These are phyloP conservation scores for Caligus rogercresseyi DNA, from an alignment of 1,140 invertebrate genomes.

Conservation along the genomic window DNA sequence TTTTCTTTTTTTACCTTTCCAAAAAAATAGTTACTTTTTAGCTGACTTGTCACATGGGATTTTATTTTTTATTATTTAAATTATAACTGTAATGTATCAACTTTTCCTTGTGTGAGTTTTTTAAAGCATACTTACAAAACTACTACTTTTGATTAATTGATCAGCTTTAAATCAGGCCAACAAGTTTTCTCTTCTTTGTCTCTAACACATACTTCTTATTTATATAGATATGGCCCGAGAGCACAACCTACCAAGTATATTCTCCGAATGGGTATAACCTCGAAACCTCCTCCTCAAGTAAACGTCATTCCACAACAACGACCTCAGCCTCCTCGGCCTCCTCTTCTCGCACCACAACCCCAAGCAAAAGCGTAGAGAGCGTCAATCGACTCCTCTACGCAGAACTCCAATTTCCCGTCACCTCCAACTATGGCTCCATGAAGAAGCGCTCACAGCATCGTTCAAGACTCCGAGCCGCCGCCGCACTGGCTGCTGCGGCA, in stretches of 20 bases:
- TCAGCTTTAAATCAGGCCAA: too few relatives aligned
- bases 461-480: background rate
- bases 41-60: too few relatives aligned
- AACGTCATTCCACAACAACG: background rate
- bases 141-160: too few relatives aligned
- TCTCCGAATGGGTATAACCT: background rate
- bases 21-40: too few relatives aligned
- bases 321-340: background rate
- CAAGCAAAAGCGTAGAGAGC: background rate
- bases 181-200: too few relatives aligned
- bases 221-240: slow-evolving; percentile 12
- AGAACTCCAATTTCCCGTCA: slow-evolving; percentile 26
- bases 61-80: too few relatives aligned
- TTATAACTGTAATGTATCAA: too few relatives aligned
- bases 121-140: too few relatives aligned
- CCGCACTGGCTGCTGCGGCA: background rate
- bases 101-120: too few relatives aligned
- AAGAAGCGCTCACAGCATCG: slow-evolving; percentile 1
- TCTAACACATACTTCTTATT: background rate
- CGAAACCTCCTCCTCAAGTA: background rate
- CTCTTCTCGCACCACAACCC: background rate
- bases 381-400: slow-evolving; percentile 23
- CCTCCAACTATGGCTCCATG: slow-evolving; percentile 27
- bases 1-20: too few relatives aligned
- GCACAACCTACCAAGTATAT: slow-evolving; percentile 11